Base-by-base conservation (phyloP, 2,888 invertebrate genomes). In the Mesoligia furuncula region DNA sequence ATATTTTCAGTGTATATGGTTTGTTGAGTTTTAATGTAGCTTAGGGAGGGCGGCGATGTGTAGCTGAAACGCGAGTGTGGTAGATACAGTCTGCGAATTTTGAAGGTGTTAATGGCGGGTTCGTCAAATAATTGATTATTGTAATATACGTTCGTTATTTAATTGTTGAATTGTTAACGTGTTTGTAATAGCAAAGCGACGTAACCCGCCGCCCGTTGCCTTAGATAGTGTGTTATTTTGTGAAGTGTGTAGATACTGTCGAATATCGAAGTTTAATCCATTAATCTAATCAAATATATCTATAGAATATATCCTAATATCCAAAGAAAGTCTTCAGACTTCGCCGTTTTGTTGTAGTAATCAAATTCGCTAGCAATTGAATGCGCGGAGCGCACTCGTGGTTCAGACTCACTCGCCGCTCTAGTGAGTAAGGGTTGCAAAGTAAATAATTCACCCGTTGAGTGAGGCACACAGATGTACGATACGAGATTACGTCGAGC, bases 391-490 rank as follows among this genome's bases (percentile, higher is more conserved):
- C 71, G 62, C 79, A 80, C 77, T 84, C 76, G 85, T 65, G 75
- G 59, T 80, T 83, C 82, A 79, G 72, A 70, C 66, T 45, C 82
- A 75, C 77, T 36, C 82, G 80, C 83, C 73, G 79, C 84, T 79
- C 78, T 73, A 83, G 78, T 79, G 70, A 71, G 83, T 83, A 87
- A 85, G 83, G 83, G 86, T 86, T 86, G 90, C 84, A 88, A 80
- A 87, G 88, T 90, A 86, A 87, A 89, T 90, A 89, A 91, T 87
- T 93, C 95, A 96, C 96, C 96, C 95, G 96, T 96, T 96, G 95
- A 96, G 95, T 96, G 95, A 95, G 94, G 95, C 96, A 96, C 96
- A 91, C 89, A 92, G 27, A 77, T 84, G 88, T 89, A 91, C 91
- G 90, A 89, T 92, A 91, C 90, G 90, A 90, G 88, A 90, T 90